Conservation (phyloP, 2,797 vertebrate species). For the Coregonus sp. region DNA sequence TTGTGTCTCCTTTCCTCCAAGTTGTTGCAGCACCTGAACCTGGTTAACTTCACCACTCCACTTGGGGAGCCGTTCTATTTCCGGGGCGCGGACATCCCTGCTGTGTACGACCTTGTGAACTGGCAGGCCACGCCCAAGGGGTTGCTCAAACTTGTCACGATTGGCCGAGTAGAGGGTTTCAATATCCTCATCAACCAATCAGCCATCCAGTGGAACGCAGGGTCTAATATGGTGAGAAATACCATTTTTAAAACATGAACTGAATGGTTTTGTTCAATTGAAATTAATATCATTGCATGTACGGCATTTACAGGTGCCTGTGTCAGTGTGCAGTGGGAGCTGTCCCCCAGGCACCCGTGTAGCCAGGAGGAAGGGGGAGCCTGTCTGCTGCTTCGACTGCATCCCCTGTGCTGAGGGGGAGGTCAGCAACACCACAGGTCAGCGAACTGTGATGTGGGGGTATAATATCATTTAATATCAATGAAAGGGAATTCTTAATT, state of each 20-base stretch:
- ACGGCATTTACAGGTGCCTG: slow-evolving; percentile 53
- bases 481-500: too few species aligned
- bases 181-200: slow-evolving; percentile 69
- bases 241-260: background rate
- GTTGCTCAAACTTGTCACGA: slow-evolving; percentile 48
- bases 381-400: slow-evolving; percentile 63
- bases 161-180: slow-evolving; percentile 69
- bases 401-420: slow-evolving; percentile 56
- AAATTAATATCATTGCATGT: background rate
- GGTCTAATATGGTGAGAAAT: background rate
- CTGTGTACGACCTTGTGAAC: slow-evolving; percentile 78
- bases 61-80: slow-evolving; percentile 73
- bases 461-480: background rate
- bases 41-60: slow-evolving; percentile 70
- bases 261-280: background rate
- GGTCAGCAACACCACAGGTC: slow-evolving; percentile 53
- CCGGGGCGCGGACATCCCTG: slow-evolving; percentile 61
- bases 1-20: slow-evolving; percentile 32
- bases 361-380: slow-evolving; percentile 50
- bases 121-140: slow-evolving; percentile 68
- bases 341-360: slow-evolving; percentile 57
- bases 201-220: slow-evolving; percentile 68
- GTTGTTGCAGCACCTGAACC: slow-evolving; percentile 65
- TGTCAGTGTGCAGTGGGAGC: slow-evolving; percentile 48
- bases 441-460: background rate